phyloP scores from a whole-genome alignment of 2,888 invertebrate species.

The Sialis lutaria region DNA sequence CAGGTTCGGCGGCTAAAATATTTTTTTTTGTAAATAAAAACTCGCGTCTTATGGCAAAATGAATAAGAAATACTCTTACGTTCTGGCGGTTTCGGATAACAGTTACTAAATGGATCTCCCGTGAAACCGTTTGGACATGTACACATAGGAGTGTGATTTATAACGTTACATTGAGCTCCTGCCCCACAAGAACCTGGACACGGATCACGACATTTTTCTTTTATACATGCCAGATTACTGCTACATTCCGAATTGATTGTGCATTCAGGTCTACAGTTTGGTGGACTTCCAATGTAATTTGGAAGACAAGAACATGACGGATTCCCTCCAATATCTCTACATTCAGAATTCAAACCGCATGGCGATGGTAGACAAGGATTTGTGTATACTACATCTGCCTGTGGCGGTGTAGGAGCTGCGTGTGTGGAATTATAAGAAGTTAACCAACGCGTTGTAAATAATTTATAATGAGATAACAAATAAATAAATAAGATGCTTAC shows the following conservation, averaged over 20 bases:
- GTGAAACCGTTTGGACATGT: conserved; percentile 47
- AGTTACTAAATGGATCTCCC: conserved; percentile 61
- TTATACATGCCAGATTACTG: conserved; percentile 49
- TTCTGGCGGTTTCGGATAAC: conserved; percentile 31
- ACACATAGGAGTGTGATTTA: conserved; percentile 59
- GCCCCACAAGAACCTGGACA: conserved; percentile 60
- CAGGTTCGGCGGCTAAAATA: conserved; percentile 19
- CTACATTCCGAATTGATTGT: conserved; percentile 53
- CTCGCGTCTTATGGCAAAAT: not conserved
- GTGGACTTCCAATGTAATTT: conserved; percentile 53
- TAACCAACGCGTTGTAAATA: too few relatives aligned
- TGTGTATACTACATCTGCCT: conserved; percentile 10
- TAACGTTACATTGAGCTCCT: conserved; percentile 50
- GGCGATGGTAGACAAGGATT: conserved; percentile 55
- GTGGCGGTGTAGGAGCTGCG: conserved; percentile 13
- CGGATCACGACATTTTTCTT: conserved; percentile 53
- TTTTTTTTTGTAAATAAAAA: not conserved
- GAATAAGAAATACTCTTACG: conserved; percentile 23
- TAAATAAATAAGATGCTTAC: not conserved
- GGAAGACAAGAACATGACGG: conserved; percentile 45
- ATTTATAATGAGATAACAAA: not conserved
- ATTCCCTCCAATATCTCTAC: conserved; percentile 29
- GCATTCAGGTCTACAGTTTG: conserved; percentile 62
- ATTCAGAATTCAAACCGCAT: conserved; percentile 53
- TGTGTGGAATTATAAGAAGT: conserved; percentile 4